Base-by-base conservation (phyloP, 2,797 vertebrate genomes). In the Pangasius krempfi region DNA sequence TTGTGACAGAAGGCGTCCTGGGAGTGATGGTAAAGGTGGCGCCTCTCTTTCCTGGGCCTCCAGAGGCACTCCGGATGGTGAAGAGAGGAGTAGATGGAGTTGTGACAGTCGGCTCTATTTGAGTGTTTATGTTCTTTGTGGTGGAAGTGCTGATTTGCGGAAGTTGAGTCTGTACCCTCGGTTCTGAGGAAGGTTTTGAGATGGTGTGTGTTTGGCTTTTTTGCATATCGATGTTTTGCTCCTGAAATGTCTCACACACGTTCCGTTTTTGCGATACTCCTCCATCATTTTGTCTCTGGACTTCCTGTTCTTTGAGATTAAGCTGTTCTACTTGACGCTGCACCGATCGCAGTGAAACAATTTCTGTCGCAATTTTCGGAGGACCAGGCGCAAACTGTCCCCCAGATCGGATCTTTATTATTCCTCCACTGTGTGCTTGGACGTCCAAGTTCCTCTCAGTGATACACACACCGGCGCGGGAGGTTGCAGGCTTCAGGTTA, bases 21-120 rank as follows among this genome's bases (percentile, higher is more conserved):
- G 97, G 97, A 86, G 93, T 96, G 92, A 98, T 96, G 0, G 98
- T 98, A 89, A 99, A 97, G 89, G 98, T 99, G 90, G 96, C 95
- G 2, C 98, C 98, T 79, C 96, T 96, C 90, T 96, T 97, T 40
- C 94, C 96, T 33, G 93, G 91, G 20, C 92, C 88, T 78, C 96
- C 95, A 8, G 95, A 94, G 66, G 95, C 94, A 62, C 95, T 96
- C 90, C 92, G 94, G 92, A 96, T 95, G 84, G 95, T 93, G 87
- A 96, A 96, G 30, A 92, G 91, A 12, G 91, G 88, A 7, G 89
- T 90, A 0, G 92, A 88, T 1, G 93, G 92, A 0, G 93, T 94
- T 14, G 90, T 44, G 91, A 79, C 92, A 92, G 94, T 44, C 89
- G 76, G 3, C 81, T 70, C 75, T 88, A 93, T 62, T 95, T 92